Conservation (phyloP, 30 jellyfish, hydroid and myxozoan species). For the Aurelia aurita region DNA sequence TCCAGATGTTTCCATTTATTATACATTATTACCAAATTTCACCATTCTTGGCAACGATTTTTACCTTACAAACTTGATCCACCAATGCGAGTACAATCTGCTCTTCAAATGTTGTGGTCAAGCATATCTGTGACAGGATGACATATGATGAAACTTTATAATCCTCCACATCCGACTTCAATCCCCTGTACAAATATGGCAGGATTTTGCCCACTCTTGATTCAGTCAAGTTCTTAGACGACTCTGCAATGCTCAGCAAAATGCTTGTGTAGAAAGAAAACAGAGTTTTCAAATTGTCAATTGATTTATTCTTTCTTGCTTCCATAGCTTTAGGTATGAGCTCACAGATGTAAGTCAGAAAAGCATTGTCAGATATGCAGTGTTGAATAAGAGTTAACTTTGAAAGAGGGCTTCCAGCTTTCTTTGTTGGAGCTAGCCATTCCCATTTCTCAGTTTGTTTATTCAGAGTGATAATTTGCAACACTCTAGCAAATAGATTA, state of each 20-base stretch:
- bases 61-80: slow-evolving; percentile 76
- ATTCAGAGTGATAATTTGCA: slow-evolving; percentile 47
- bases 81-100: slow-evolving; percentile 48
- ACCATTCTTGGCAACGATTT: neutral
- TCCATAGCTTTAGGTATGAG: slow-evolving; percentile 71
- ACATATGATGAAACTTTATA: slow-evolving; percentile 72
- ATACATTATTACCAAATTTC: neutral
- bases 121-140: slow-evolving; percentile 71
- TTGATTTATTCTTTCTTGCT: slow-evolving; percentile 14
- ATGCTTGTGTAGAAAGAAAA: slow-evolving; percentile 81
- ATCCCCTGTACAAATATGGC: slow-evolving; percentile 72
- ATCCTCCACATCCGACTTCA: slow-evolving; percentile 69
- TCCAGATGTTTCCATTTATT: neutral
- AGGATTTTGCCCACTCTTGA: slow-evolving; percentile 56
- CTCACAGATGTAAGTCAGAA: slow-evolving; percentile 67
- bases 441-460: slow-evolving; percentile 68
- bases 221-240: slow-evolving; percentile 40
- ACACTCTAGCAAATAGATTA: slow-evolving; percentile 75
- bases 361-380: slow-evolving; percentile 52
- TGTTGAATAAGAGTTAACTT: slow-evolving; percentile 71
- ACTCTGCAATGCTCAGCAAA: slow-evolving; percentile 66
- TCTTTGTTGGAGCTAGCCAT: slow-evolving; percentile 57
- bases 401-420: slow-evolving; percentile 72
- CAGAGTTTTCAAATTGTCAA: slow-evolving; percentile 51
- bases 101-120: slow-evolving; percentile 36